Base-by-base conservation (phyloP, 92 coral and sea anemone genomes). In the Epizoanthus rinbou region DNA sequence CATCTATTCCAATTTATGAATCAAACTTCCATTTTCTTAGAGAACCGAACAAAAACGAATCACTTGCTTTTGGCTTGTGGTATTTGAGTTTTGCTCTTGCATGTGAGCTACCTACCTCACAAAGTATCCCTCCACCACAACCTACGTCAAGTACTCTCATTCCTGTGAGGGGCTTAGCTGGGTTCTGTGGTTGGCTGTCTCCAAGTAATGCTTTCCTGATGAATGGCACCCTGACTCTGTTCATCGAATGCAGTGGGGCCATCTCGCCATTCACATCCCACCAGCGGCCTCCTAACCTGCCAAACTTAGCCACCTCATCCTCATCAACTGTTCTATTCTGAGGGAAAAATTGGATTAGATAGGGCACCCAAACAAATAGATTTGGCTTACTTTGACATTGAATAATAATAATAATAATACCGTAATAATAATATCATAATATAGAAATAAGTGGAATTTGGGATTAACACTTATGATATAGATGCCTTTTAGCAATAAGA, bases 121-220 rank as follows among this genome's bases (percentile, higher is more conserved):
- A 86, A 28, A 96, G 69, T 54, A 96, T 89, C 6, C 99, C 99
- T 25, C 99, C 99, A 59, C 99, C 99, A 85, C 99, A 96, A 14
- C 99, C 99, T 47, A 94, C 88, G 69, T 96, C 99, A 35, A 96
- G 85, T 31, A 96, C 84, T 57, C 81, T 86, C 28, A 85, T 76
- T 17, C 91, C 94, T 50, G 69, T 65, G 7, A 96, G 91, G 18
- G 98, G 95, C 66, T 83, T 84, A 5, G 93, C 85, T 7, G 75
- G 81, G 21, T 59, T 71, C 52, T 25, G 68, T 17, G 56, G 28
- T 18, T 62, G 41, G 1, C 64, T 76, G 8, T 56, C 74, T 33
- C n/a, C 76, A 14, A 79, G 87, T 23, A 96, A 76, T 72, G 95
- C 83, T 35, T 85, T 93, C 73, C 89, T 92, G 22, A 96, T 88